These are phyloP conservation scores for Pycnonotus jocosus DNA, from an alignment of 2,113 vertebrate species.

Conservation along the genomic window DNA sequence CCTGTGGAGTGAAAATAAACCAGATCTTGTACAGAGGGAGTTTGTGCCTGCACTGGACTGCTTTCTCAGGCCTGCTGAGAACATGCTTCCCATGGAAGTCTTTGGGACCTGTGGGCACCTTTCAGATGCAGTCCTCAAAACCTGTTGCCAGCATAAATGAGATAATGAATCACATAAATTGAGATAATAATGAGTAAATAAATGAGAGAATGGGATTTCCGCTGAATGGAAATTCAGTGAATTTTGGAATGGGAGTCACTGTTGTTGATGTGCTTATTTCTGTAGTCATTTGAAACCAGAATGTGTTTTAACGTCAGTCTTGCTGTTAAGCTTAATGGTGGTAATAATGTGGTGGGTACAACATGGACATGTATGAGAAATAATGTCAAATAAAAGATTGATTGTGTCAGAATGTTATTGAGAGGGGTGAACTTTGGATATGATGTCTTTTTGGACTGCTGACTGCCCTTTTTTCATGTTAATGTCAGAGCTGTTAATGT, in stretches of 20 bases:
- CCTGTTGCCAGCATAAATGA: neutral
- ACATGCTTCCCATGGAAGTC: neutral
- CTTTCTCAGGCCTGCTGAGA: neutral
- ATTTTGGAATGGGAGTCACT: neutral
- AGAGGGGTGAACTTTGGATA: neutral
- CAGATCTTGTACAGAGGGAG: neutral
- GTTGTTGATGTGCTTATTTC: neutral
- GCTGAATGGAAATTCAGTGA: too few species aligned
- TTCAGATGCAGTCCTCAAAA: neutral
- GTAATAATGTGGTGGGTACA: neutral
- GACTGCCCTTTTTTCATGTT: neutral
- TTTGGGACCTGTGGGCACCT: neutral
- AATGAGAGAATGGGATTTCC: neutral
- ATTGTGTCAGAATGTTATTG: neutral
- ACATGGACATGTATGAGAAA: neutral
- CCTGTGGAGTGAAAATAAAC: neutral
- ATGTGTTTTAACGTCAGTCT: neutral
- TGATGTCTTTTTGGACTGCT: neutral
- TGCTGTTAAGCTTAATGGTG: neutral
- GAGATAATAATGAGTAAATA: neutral
- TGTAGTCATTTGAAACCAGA: neutral
- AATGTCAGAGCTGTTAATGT: neutral
- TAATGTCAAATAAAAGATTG: neutral
- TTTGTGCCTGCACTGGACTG: neutral
- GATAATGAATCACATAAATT: too few species aligned